Conservation (phyloP, 2,888 invertebrate genomes). For the Pecten maximus region DNA sequence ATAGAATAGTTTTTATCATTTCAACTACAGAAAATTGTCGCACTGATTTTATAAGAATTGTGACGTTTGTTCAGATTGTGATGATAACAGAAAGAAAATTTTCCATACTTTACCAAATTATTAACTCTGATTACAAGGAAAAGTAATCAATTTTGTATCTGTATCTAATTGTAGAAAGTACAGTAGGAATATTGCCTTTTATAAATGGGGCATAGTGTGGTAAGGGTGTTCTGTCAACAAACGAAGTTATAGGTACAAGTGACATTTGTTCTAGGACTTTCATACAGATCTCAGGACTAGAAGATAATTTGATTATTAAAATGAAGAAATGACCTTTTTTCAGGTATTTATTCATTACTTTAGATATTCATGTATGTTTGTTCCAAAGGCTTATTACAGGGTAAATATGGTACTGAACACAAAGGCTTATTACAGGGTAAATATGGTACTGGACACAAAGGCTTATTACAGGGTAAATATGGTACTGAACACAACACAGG, state of each 20-base stretch:
- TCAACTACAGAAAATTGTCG: not conserved
- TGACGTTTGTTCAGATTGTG: not conserved
- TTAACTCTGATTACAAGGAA: not conserved
- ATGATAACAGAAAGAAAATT: not conserved
- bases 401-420: no score
- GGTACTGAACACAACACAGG: not conserved
- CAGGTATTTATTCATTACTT: no score
- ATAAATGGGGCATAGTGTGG: no score
- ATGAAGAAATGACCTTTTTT: not conserved
- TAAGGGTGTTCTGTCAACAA: not conserved
- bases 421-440: no score
- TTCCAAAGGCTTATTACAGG: no score
- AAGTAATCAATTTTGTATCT: not conserved
- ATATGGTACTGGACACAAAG: no score
- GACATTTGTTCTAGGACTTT: no score
- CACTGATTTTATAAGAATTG: not conserved
- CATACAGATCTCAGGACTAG: no score
- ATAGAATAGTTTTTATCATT: constrained; percentile 18
- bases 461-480: no score
- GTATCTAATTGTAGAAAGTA: not conserved
- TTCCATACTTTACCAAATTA: not conserved
- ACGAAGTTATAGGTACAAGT: not conserved
- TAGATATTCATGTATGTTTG: no score
- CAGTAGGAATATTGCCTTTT: not conserved
- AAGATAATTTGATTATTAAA: no score